phyloP scores from a whole-genome alignment of 2,113 vertebrate species.

The Dissostichus mawsoni region DNA sequence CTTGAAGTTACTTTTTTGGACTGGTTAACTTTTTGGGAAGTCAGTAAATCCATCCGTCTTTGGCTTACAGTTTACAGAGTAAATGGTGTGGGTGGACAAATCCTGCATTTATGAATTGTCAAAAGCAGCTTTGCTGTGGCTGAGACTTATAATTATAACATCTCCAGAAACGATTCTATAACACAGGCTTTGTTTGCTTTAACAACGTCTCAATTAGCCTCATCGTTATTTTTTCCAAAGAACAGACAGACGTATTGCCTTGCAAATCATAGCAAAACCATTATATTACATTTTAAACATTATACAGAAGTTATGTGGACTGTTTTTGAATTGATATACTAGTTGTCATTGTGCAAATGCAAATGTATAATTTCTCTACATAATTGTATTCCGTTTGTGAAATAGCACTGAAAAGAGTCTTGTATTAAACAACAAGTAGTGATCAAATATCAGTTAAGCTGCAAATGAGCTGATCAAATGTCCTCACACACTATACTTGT shows the following conservation, averaged over 20 bases:
- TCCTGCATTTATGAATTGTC: not conserved
- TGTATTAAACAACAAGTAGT: not conserved
- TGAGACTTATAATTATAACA: not conserved
- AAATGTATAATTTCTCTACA: not conserved
- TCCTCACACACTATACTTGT: slow-evolving; percentile 1
- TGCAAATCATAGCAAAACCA: not conserved
- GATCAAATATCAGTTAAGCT: slow-evolving; percentile 10
- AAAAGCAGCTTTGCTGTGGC: not conserved
- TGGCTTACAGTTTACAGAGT: not conserved
- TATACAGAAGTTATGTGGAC: not conserved
- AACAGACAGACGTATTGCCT: not conserved
- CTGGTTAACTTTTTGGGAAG: not conserved
- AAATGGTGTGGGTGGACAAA: not conserved
- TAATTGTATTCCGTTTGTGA: not conserved
- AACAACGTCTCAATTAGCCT: not conserved
- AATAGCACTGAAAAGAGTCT: not conserved
- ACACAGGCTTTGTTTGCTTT: not conserved
- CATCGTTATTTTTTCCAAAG: not conserved
- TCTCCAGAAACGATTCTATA: not conserved
- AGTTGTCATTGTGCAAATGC: not conserved
- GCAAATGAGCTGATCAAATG: slow-evolving; percentile 27
- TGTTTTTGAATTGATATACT: not conserved
- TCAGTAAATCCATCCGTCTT: too few species aligned
- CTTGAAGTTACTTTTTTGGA: not conserved
- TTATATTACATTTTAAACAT: not conserved